Percentiles rank a stretch among this genome's conserved stretches.
phyloP scores from a whole-genome alignment of 2,113 vertebrate species.

The Petrocephalus microphthalmus region DNA sequence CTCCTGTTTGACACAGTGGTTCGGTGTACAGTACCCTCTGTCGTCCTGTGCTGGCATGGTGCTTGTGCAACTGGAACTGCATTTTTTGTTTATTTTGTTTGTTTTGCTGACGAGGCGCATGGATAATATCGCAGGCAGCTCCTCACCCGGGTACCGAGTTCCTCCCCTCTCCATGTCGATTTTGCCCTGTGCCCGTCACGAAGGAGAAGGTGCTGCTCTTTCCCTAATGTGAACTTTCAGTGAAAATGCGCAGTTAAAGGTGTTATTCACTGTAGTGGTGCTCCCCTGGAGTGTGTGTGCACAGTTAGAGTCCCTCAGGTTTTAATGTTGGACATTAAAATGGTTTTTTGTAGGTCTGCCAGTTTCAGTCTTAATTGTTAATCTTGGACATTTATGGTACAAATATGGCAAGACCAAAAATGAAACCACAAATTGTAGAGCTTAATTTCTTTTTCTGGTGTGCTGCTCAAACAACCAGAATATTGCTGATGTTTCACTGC shows the following conservation, averaged over 20 bases:
- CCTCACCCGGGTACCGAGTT: slow-evolving; percentile 39
- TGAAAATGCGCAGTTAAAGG: background rate
- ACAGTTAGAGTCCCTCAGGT: background rate
- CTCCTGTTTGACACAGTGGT: slow-evolving; percentile 93
- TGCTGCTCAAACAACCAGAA: background rate
- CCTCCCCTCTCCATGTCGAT: background rate
- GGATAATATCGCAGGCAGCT: slow-evolving; percentile 97
- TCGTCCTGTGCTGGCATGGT: slow-evolving; percentile 99
- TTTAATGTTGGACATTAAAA: background rate
- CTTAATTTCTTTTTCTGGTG: background rate
- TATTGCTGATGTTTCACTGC: background rate
- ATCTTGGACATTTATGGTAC: background rate
- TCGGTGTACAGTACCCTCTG: slow-evolving; percentile 98
- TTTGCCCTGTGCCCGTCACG: background rate
- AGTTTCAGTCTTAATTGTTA: background rate
- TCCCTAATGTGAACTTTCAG: background rate
- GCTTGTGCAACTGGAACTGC: slow-evolving; percentile 99
- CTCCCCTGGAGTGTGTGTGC: background rate
- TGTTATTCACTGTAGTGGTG: background rate
- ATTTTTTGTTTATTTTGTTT: slow-evolving; percentile 34
- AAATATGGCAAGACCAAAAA: background rate
- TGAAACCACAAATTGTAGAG: background rate
- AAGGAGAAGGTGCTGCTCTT: background rate
- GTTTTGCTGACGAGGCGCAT: slow-evolving; percentile 87
- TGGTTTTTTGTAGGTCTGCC: background rate